A percentile compares a stretch with the other conserved stretches of the same genome.
Conservation (phyloP, 2,888 invertebrate genomes). For the Operophtera brumata region DNA sequence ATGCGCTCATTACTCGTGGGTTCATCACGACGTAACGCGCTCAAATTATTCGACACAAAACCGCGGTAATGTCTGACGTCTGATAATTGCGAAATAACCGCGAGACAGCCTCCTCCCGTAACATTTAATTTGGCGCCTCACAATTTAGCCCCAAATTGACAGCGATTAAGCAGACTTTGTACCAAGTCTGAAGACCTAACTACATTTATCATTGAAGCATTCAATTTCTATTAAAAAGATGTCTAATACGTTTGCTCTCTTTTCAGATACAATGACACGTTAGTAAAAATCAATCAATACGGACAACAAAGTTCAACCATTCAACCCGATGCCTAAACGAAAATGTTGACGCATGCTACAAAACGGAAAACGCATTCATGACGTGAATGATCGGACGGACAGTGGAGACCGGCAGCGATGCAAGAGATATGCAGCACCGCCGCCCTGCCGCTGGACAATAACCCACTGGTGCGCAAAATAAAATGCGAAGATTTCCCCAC, state of each 20-base stretch:
- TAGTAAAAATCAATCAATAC: conserved; percentile 36
- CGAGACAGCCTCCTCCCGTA: conserved; percentile 63
- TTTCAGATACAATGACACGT: conserved; percentile 62
- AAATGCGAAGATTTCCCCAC: conserved; percentile 79
- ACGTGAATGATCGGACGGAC: conserved; percentile 65
- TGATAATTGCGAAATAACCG: conserved; percentile 76
- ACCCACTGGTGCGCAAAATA: conserved; percentile 78
- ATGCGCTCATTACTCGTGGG: conserved; percentile 69
- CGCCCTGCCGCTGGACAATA: conserved; percentile 77
- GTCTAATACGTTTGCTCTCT: conserved; percentile 20
- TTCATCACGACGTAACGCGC: conserved; percentile 68
- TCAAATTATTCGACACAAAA: conserved; percentile 72
- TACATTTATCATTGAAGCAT: conserved; percentile 3
- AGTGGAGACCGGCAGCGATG: conserved; percentile 72
- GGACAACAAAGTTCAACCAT: conserved; percentile 26
- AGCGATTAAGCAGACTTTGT: conserved; percentile 46
- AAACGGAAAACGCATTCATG: conserved; percentile 60
- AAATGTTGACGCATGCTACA: conserved; percentile 68
- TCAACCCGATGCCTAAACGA: conserved; percentile 42
- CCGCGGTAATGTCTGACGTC: conserved; percentile 72
- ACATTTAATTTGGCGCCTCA: conserved; percentile 71
- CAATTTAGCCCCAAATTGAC: conserved; percentile 55
- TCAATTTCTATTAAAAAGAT: neutral
- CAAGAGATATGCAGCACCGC: conserved; percentile 81
- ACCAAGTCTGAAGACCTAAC: conserved; percentile 26